phyloP scores from a whole-genome alignment of 2,113 vertebrate genomes.

The Neodon shergylaensis region DNA sequence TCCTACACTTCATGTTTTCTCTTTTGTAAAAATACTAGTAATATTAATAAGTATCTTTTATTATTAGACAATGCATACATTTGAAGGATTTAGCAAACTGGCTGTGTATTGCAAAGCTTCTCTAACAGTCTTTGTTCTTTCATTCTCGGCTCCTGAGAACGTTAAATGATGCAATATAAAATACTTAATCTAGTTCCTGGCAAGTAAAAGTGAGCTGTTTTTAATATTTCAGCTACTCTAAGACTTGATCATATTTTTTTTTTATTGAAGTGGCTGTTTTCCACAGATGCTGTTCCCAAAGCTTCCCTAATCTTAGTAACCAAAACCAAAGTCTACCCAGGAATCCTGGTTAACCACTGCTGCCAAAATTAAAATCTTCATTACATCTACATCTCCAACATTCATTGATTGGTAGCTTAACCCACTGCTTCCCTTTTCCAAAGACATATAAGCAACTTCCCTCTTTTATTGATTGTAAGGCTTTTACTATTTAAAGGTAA shows the following conservation, averaged over 20 bases:
- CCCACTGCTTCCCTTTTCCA: slow-evolving; percentile 4
- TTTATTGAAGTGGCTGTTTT: not conserved
- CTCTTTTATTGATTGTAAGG: slow-evolving; percentile 2
- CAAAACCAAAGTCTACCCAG: not conserved
- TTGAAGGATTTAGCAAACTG: not conserved
- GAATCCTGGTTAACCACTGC: not conserved
- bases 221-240: not conserved
- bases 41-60: not conserved
- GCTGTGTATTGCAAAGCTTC: not conserved
- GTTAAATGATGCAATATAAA: not conserved
- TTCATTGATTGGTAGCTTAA: not conserved
- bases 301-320: not conserved
- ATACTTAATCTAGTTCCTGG: not conserved
- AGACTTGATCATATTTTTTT: not conserved
- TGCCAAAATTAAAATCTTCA: not conserved
- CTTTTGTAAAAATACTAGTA: not conserved
- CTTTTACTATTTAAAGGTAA: slow-evolving; percentile 33
- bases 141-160: not conserved
- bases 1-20: not conserved
- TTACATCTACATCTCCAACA: not conserved
- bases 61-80: not conserved
- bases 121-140: not conserved
- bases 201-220: slow-evolving; percentile 22
- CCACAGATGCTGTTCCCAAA: not conserved
- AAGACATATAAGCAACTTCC: slow-evolving; percentile 14